Conservation (phyloP, 2,888 invertebrate genomes). For the Diachrysia chrysitis region DNA sequence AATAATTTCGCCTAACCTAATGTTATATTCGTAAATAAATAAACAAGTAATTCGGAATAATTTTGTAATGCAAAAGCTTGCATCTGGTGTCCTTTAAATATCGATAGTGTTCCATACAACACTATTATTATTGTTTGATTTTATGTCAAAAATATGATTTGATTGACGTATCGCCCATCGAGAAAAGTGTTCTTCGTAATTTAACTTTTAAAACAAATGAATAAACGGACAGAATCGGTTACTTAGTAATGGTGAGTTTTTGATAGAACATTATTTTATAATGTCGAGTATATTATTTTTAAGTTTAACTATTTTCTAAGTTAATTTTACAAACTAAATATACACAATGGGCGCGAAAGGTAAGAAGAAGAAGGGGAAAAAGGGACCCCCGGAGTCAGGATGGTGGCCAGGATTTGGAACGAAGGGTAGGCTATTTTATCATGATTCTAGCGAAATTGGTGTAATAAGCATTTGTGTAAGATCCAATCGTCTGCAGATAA, state of each 20-base stretch:
- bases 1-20: too few relatives aligned
- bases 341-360: slow-evolving; percentile 77
- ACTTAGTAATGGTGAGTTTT: slow-evolving; percentile 69
- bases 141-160: slow-evolving; percentile 1
- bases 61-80: too few relatives aligned
- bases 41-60: too few relatives aligned
- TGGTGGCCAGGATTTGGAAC: slow-evolving; percentile 86
- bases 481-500: too few relatives aligned
- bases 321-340: slow-evolving; percentile 48
- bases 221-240: slow-evolving; percentile 33
- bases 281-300: slow-evolving; percentile 76
- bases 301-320: slow-evolving; percentile 63
- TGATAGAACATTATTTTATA: slow-evolving; percentile 64
- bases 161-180: slow-evolving; percentile 23
- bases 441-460: not conserved
- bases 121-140: not conserved
- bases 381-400: slow-evolving; percentile 83
- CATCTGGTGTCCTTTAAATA: not conserved
- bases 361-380: slow-evolving; percentile 70
- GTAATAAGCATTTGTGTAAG: not conserved
- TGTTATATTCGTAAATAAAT: too few relatives aligned
- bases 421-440: slow-evolving; percentile 72
- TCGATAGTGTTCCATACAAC: not conserved
- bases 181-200: slow-evolving; percentile 28
- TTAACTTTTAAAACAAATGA: slow-evolving; percentile 62